Percentiles rank a stretch among this genome's conserved stretches.
Conservation (phyloP, 2,888 invertebrate genomes). For the Andrena dorsata region DNA sequence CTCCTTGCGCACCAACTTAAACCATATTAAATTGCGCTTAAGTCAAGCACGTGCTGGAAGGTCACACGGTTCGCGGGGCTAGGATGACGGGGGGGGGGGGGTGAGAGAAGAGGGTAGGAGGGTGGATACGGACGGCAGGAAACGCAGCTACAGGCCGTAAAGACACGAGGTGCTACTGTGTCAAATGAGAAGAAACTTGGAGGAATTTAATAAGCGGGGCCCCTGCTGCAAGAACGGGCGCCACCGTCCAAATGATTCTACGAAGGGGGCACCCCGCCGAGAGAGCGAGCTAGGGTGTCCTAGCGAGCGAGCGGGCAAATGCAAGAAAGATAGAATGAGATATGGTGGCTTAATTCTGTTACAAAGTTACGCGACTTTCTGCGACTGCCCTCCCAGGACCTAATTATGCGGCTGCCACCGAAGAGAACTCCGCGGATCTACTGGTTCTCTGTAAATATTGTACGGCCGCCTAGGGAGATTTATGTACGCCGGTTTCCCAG, state of each 20-base stretch:
- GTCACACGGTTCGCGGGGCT: slow-evolving; percentile 45
- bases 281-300: not conserved
- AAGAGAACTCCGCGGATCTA: slow-evolving; percentile 46
- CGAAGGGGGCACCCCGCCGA: not conserved
- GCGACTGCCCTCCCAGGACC: slow-evolving; percentile 57
- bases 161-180: slow-evolving; percentile 59
- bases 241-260: slow-evolving; percentile 43
- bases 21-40: slow-evolving; percentile 84
- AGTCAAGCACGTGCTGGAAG: slow-evolving; percentile 79
- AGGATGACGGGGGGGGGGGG: slow-evolving; percentile 10
- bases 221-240: slow-evolving; percentile 17
- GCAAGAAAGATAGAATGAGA: slow-evolving; percentile 43
- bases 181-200: slow-evolving; percentile 73
- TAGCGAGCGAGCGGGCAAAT: slow-evolving; percentile 8
- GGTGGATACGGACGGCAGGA: slow-evolving; percentile 39
- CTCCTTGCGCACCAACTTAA: slow-evolving; percentile 77
- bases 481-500: slow-evolving; percentile 8
- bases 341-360: slow-evolving; percentile 55
- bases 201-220: slow-evolving; percentile 78
- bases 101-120: not conserved
- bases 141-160: slow-evolving; percentile 59
- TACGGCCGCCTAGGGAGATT: slow-evolving; percentile 17
- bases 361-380: slow-evolving; percentile 59
- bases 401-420: slow-evolving; percentile 57
- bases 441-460: slow-evolving; percentile 53